Percentiles rank a stretch among this genome's conserved stretches.
Evolutionary conservation across 2,113 vertebrate species (phyloP).

Genomic region (Saguinus midas): DNA sequence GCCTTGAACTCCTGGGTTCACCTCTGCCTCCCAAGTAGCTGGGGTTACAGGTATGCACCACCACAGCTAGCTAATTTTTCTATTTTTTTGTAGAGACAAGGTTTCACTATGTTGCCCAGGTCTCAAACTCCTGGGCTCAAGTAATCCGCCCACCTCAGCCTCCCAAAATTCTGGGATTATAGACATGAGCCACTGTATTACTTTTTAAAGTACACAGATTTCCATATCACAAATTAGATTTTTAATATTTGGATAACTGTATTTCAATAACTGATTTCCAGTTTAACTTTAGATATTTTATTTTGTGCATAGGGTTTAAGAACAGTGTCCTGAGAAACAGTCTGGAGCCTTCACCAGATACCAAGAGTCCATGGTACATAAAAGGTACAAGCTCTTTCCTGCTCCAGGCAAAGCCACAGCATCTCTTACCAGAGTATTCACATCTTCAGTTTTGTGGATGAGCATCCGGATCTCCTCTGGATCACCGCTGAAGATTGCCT

Average conservation of each 20-base stretch:
- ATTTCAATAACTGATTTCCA: neutral
- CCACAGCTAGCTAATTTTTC: no score
- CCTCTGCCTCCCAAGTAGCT: no score
- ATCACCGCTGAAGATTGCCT: conserved; percentile 97
- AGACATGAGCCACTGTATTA: no score
- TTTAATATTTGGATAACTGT: neutral
- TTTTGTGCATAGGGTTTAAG: neutral
- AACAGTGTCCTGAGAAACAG: neutral
- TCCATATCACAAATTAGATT: neutral
- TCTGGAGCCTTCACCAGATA: neutral
- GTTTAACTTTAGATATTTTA: neutral
- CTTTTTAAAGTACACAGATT: neutral
- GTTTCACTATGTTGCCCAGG: no score
- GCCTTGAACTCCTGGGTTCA: no score
- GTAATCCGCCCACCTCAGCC: no score
- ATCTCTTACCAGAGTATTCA: conserved; percentile 94
- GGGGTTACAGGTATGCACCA: no score
- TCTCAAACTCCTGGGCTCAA: no score
- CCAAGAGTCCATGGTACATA: neutral
- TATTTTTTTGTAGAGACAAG: no score
- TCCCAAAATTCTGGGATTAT: no score
- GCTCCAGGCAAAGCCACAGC: neutral
- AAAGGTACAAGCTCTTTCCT: neutral
- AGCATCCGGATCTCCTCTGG: conserved; percentile 96
- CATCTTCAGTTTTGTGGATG: conserved; percentile 98